Percentiles rank a stretch among this genome's conserved stretches.
Conservation (phyloP, 2,113 vertebrate genomes). For the Corythornis cristatus region DNA sequence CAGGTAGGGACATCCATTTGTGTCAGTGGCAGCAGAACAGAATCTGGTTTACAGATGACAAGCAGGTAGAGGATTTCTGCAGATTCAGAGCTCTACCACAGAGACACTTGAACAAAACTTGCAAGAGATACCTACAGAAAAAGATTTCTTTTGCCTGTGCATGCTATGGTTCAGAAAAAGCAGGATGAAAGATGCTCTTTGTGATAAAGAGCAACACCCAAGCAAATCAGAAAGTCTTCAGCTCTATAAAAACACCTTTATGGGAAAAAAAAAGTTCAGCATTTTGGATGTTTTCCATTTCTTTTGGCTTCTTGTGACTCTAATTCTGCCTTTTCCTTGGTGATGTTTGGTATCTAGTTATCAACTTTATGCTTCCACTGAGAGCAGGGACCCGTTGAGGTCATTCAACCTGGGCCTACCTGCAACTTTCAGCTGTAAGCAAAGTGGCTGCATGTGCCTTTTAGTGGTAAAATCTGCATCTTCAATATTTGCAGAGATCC, state of each 20-base stretch:
- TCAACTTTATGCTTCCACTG: not conserved
- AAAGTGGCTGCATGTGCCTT: not conserved
- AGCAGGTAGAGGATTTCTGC: not conserved
- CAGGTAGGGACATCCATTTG: fast-evolving
- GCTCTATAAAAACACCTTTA: not conserved
- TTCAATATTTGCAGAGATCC: conserved; percentile 38
- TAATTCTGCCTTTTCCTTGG: not conserved
- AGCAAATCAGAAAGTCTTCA: not conserved
- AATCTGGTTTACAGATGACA: not conserved
- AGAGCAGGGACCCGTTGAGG: not conserved
- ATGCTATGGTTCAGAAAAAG: not conserved
- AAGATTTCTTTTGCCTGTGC: not conserved
- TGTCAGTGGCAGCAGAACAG: not conserved
- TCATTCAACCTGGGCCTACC: not conserved
- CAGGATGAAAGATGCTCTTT: not conserved
- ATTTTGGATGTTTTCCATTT: not conserved
- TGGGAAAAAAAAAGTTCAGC: not conserved
- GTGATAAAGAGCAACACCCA: not conserved
- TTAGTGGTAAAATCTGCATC: conserved; percentile 39
- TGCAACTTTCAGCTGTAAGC: not conserved
- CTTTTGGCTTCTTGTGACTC: not conserved
- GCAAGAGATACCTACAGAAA: not conserved
- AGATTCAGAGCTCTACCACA: no score
- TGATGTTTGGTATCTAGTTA: not conserved
- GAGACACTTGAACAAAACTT: not conserved